Base-by-base conservation (phyloP, 2,888 invertebrate species). In the Chrysomela aeneicollis region DNA sequence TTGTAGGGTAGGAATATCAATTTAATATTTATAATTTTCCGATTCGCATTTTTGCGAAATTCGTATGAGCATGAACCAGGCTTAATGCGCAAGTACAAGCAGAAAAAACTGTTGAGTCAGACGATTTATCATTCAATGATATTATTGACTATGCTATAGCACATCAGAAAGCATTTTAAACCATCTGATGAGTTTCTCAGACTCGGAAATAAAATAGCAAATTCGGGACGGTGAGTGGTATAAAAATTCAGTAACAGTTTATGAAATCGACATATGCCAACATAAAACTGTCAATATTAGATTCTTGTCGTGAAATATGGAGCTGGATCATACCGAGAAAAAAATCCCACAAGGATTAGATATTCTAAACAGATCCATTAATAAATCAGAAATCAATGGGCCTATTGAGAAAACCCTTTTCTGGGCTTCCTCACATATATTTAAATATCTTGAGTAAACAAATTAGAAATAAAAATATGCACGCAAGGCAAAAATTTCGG, bases 301-400 rank as follows among this genome's bases (percentile, higher is more conserved):
- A 67, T 67, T 62, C 64, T 64, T 67, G 62, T 67, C 55, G 49
- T 47, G 52, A 58, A 58, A 57, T 50, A 21, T 32, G 4, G 4
- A 10, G 32, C 32, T 35, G 46, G 47, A 60, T 54, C 60, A 55
- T 9, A 47, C 18, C 57, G 37, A 37, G 50, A 63, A 65, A 69
- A 64, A 66, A 66, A 74, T 75, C 75, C 73, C 75, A 75, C 74
- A 75, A 68, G 73, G 75, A 75, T 75, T 75, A 75, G 68, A 71
- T 73, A 75, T 75, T 73, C 69, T 70, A 71, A 72, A 71, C 60
- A 70, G 63, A 50, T 59, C 67, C 69, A 75, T 75, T 75, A 75
- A 75, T 75, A 74, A 74, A 75, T 75, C 75, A 75, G 71, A 71
- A 70, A 75, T 73, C 75, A 74, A 74, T 75, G 70, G 57, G 46